Base-by-base conservation (phyloP, 2,113 vertebrate genomes). In the Lota lota region DNA sequence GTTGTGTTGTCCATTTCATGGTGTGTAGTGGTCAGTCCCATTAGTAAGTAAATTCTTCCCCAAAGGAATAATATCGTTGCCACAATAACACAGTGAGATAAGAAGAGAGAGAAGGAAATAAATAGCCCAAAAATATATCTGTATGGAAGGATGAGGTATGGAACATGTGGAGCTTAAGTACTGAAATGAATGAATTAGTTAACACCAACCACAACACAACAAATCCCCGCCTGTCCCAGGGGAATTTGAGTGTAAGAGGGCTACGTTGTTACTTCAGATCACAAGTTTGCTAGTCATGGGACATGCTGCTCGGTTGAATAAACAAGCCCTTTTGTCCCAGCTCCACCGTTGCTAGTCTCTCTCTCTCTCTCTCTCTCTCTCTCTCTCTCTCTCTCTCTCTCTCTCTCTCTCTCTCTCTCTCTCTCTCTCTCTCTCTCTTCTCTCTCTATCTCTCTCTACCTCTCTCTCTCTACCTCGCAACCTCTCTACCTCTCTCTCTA, bases 401-500 rank as follows among this genome's bases (percentile, higher is more conserved):
- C 1, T n/a, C 74, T 80, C 77, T 85, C 75, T 74, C 82, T 87
- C 82, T 82, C 73, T 73, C 51, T 47, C 22, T 16, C 62, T 22
- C 36, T 40, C 36, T 40, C 36, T 40, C 6, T 10, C 36, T 40
- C 4, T 40, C 1, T n/a, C 74, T 80, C 77, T 85, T 74, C 82
- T 87, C 82, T 82, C 73, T 73, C 51, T 47, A 21, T 16, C 62
- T 22, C 36, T 40, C 36, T 40, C 36, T 40, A 1, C 11, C 36
- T 40, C 4, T 40, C 1, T n/a, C n/a, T n/a, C n/a, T n/a, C n/a
- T n/a, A n/a, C n/a, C n/a, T n/a, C n/a, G n/a, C n/a, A n/a, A n/a
- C n/a, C n/a, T n/a, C n/a, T n/a, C n/a, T n/a, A n/a, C n/a, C 74
- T 80, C 77, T 85, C 75, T 74, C 82, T 87, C 82, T 82, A n/a